phyloP scores from a whole-genome alignment of 2,888 invertebrate genomes.

The Tipula unca region DNA sequence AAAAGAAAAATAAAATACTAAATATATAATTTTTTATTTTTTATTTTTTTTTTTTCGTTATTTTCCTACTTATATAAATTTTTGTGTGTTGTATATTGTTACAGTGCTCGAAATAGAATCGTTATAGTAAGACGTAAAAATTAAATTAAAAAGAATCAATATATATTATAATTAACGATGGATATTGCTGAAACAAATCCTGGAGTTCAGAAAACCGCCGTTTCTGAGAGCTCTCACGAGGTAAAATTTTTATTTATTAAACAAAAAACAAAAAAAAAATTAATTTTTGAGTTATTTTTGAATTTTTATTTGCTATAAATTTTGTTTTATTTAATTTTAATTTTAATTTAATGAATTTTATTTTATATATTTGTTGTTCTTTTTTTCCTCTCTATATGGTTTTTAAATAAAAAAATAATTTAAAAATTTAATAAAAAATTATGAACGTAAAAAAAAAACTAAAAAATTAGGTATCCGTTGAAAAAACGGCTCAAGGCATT shows the following conservation, averaged over 20 bases:
- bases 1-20: conserved; percentile 17
- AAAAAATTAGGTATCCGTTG: conserved; percentile 26
- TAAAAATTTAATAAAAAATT: conserved; percentile 19
- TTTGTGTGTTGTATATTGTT: conserved; percentile 20
- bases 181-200: conserved; percentile 28
- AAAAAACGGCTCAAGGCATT: conserved; percentile 25
- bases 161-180: conserved; percentile 26
- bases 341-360: conserved; percentile 2
- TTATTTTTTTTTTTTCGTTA: neutral
- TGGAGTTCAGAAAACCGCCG: conserved; percentile 27
- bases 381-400: neutral
- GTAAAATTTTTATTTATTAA: conserved; percentile 21
- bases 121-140: conserved; percentile 15
- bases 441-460: neutral
- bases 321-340: neutral
- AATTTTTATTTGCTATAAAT: conserved; percentile 2
- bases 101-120: conserved; percentile 20
- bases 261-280: too few species aligned
- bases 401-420: neutral
- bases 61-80: conserved; percentile 18
- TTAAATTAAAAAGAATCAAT: neutral
- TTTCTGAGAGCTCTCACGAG: conserved; percentile 28
- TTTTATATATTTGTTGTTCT: neutral
- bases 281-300: neutral
- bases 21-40: neutral